Conservation (phyloP, 2,797 vertebrate species). For the Chrysolophus pictus region DNA sequence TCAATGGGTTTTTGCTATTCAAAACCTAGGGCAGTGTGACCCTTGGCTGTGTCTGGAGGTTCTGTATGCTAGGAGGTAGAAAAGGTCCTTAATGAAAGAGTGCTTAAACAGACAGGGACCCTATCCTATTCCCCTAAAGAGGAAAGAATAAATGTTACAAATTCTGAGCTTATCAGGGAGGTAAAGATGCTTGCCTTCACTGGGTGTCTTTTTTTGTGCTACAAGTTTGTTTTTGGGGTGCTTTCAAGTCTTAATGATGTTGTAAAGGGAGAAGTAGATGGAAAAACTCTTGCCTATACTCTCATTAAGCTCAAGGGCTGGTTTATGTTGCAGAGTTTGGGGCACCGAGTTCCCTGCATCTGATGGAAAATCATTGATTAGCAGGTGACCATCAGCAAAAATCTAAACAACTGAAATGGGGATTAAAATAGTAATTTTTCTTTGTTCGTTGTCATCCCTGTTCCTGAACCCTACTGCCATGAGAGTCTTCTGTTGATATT, state of each 20-base stretch:
- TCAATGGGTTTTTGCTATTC: not conserved
- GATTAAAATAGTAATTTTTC: fast-evolving
- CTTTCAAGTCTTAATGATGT: not conserved
- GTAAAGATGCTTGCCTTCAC: fast-evolving
- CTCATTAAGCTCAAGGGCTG: not conserved
- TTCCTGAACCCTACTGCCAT: not conserved
- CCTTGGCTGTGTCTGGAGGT: not conserved
- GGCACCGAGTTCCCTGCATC: not conserved
- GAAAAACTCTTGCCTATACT: not conserved
- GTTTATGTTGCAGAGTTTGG: not conserved
- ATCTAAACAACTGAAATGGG: not conserved
- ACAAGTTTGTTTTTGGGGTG: not conserved
- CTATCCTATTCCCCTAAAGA: not conserved
- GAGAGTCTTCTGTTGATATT: not conserved
- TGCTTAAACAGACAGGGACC: not conserved
- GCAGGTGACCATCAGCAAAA: not conserved
- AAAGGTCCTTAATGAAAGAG: not conserved
- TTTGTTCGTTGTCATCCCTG: not conserved
- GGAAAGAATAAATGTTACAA: fast-evolving
- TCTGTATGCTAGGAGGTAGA: not conserved
- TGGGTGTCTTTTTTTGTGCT: not conserved
- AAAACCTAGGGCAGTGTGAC: not conserved
- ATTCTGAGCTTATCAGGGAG: not conserved
- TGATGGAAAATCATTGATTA: fast-evolving
- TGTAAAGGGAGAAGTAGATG: not conserved